These are phyloP conservation scores for Penaeus japonicus DNA, from an alignment of 1,140 invertebrate species.

Conservation along the genomic window DNA sequence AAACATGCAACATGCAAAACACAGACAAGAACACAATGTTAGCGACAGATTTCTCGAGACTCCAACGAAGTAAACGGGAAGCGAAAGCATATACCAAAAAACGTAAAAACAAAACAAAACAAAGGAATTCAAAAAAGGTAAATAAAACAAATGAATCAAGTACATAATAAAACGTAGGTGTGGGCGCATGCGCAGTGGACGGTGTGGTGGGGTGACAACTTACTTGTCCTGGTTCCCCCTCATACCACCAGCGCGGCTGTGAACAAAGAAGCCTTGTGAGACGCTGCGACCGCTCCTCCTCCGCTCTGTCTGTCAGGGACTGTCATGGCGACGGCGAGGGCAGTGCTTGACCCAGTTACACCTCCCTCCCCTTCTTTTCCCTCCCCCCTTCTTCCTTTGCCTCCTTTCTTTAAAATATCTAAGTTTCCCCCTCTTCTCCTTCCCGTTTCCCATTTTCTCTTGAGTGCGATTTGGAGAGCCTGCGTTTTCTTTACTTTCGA, in stretches of 20 bases:
- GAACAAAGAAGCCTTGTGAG: conserved; percentile 42
- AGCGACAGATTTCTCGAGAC: background rate
- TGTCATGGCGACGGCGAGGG: background rate
- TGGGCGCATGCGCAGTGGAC: conserved; percentile 48
- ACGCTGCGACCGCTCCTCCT: conserved; percentile 14
- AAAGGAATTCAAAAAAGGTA: background rate
- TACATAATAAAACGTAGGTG: conserved; percentile 2
- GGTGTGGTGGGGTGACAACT: conserved; percentile 38
- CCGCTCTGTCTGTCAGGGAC: conserved; percentile 23
- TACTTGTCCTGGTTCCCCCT: conserved; percentile 44
- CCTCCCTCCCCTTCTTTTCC: background rate
- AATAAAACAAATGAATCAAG: background rate
- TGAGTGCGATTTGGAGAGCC: too few species aligned
- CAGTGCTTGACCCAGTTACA: conserved; percentile 30
- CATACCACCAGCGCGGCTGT: conserved; percentile 48
- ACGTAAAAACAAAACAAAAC: conserved; percentile 1
- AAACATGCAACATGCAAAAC: conserved; percentile 18
- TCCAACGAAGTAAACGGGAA: conserved; percentile 14
- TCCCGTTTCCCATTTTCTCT: too few species aligned
- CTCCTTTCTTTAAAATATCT: background rate
- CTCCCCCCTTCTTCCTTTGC: too few species aligned
- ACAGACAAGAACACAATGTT: conserved; percentile 24
- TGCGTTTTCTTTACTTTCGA: too few species aligned
- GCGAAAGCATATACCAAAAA: conserved; percentile 35
- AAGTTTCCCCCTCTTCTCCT: too few species aligned